These are phyloP conservation scores for Tethya wilhelma DNA, from an alignment of 37 sponge, comb jelly and placozoan genomes.

Conservation along the genomic window DNA sequence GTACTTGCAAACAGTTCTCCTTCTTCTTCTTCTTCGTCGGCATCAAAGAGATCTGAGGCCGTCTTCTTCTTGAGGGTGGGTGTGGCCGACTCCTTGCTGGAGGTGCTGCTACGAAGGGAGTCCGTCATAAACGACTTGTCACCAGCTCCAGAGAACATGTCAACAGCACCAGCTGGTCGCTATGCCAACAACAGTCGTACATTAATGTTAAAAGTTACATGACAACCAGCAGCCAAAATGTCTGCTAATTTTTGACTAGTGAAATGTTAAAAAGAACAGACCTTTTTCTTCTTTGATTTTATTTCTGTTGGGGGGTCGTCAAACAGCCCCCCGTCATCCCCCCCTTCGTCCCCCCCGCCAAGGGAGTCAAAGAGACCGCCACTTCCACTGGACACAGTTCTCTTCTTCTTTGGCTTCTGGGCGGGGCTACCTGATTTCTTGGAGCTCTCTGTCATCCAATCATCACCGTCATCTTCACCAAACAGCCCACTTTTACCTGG, in stretches of 20 bases:
- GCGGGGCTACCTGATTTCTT: constrained; percentile 14
- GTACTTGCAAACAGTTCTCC: constrained; percentile 24
- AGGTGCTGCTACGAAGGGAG: constrained; percentile 9
- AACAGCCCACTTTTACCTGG: constrained; percentile 2
- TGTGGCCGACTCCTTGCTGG: neutral
- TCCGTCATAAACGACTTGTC: constrained; percentile 8
- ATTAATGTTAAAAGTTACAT: too few species aligned
- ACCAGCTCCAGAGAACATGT: constrained; percentile 68
- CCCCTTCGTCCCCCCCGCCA: constrained; percentile 49
- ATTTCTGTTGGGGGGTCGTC: constrained; percentile 16
- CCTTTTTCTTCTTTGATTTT: neutral
- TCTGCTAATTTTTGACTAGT: too few species aligned
- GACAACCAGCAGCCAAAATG: too few species aligned
- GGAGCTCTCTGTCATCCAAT: constrained; percentile 23
- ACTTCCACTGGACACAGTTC: neutral
- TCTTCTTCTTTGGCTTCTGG: neutral
- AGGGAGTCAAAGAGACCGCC: constrained; percentile 73
- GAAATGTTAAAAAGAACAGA: too few species aligned
- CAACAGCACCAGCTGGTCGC: constrained; percentile 60
- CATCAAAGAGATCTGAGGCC: constrained; percentile 45
- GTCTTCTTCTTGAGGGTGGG: constrained; percentile 6
- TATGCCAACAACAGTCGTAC: too few species aligned
- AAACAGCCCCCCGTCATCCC: constrained; percentile 38
- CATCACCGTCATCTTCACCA: constrained; percentile 4
- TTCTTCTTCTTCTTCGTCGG: constrained; percentile 42